Percentiles rank a stretch among this genome's conserved stretches.
phyloP scores from a whole-genome alignment of 2,888 invertebrate genomes.

The Xanthia icteritia region DNA sequence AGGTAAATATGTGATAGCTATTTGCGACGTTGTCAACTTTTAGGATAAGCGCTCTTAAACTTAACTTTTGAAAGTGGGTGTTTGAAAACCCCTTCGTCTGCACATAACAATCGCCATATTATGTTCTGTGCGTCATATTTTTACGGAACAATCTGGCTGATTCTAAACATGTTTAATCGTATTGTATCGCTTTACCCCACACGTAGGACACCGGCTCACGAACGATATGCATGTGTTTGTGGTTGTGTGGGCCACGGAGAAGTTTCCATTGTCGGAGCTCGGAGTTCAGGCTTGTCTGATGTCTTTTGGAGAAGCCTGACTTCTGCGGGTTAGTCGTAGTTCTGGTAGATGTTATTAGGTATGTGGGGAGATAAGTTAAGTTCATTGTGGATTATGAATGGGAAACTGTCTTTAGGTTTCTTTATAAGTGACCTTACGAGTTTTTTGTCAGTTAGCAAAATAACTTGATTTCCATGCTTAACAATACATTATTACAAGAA shows the following conservation, averaged over 20 bases:
- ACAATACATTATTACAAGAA: neutral
- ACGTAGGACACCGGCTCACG: neutral
- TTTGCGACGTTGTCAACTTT: too few species aligned
- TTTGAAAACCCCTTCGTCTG: neutral
- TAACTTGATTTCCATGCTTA: neutral
- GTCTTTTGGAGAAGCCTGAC: conserved; percentile 31
- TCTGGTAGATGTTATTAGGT: neutral
- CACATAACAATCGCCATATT: neutral
- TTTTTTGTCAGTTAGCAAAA: neutral
- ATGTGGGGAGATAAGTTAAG: conserved; percentile 7
- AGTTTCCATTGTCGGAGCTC: conserved; percentile 43
- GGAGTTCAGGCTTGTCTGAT: conserved; percentile 36
- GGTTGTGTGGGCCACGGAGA: conserved; percentile 23
- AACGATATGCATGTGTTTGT: conserved; percentile 33
- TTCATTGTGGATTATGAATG: conserved; percentile 3
- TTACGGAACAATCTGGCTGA: neutral
- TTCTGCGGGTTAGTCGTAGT: conserved; percentile 10
- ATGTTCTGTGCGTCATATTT: neutral
- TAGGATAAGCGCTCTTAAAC: neutral
- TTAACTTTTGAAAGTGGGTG: neutral
- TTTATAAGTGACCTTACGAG: neutral
- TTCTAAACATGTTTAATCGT: neutral
- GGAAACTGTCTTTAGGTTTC: conserved; percentile 1
- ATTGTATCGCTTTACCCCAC: neutral
- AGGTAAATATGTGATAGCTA: too few species aligned